These are phyloP conservation scores for Pimephales promelas DNA, from an alignment of 2,113 vertebrate species.

Conservation along the genomic window DNA sequence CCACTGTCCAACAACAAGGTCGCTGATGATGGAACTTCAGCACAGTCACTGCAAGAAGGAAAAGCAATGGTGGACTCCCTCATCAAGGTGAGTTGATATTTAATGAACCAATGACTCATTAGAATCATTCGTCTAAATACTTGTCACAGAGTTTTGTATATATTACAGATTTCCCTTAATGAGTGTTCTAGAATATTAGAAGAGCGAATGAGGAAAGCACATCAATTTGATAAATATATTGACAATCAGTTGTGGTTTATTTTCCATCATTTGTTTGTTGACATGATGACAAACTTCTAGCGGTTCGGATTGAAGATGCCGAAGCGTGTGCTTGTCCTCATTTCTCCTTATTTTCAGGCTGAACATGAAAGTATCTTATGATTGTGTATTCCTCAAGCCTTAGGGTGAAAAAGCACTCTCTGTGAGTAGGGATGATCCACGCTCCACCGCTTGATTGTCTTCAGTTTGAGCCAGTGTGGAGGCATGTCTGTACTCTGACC, in stretches of 20 bases:
- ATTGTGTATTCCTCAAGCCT: slow-evolving; percentile 47
- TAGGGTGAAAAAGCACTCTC: slow-evolving; percentile 73
- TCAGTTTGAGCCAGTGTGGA: not conserved
- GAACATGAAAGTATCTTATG: slow-evolving; percentile 38
- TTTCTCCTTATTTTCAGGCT: slow-evolving; percentile 17
- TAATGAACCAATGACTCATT: not conserved
- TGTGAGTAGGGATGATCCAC: slow-evolving; percentile 55
- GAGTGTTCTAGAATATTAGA: not conserved
- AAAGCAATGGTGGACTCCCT: slow-evolving; percentile 73
- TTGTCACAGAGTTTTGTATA: not conserved
- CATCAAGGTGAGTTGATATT: slow-evolving; percentile 68
- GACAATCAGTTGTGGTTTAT: not conserved
- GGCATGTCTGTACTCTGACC: not conserved
- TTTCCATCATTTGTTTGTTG: not conserved
- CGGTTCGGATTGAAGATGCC: not conserved
- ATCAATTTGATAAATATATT: not conserved
- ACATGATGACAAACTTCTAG: not conserved
- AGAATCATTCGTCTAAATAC: not conserved
- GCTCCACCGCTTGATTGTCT: slow-evolving; percentile 61
- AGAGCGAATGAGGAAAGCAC: not conserved
- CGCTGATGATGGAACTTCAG: slow-evolving; percentile 65
- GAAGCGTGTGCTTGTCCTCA: not conserved
- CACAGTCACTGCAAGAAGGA: slow-evolving; percentile 65
- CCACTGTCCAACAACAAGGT: slow-evolving; percentile 76
- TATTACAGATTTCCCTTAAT: not conserved